Conservation (phyloP, 1,140 invertebrate genomes). For the Temnothorax nylanderi region DNA sequence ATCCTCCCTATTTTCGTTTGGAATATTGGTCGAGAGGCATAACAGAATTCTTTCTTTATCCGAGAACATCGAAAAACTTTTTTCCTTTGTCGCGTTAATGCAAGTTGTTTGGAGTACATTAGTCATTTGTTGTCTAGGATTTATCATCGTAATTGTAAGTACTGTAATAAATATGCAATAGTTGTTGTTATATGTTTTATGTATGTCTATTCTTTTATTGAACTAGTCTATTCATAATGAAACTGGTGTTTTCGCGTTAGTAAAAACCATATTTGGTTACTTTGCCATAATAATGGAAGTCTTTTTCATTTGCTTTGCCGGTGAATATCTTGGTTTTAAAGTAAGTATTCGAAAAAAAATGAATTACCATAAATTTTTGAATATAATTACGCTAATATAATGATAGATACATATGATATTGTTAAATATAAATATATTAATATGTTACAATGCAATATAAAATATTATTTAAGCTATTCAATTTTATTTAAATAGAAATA, state of each 20-base stretch:
- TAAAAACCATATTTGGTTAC: background rate
- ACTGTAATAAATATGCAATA: too few species aligned
- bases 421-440: background rate
- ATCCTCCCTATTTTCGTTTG: background rate
- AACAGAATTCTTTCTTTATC: slow-evolving; percentile 36
- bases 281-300: slow-evolving; percentile 10
- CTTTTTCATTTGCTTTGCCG: slow-evolving; percentile 54
- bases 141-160: slow-evolving; percentile 39
- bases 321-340: slow-evolving; percentile 47
- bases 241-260: background rate
- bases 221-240: slow-evolving; percentile 19
- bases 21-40: slow-evolving; percentile 22
- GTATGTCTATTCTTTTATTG: background rate
- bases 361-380: background rate
- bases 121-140: slow-evolving; percentile 35
- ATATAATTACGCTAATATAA: background rate
- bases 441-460: background rate
- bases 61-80: background rate
- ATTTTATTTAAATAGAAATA: background rate
- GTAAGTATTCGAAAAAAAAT: background rate
- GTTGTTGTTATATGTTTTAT: background rate
- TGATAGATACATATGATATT: background rate
- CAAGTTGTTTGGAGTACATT: slow-evolving; percentile 42
- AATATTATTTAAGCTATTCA: background rate
- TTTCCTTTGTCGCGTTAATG: slow-evolving; percentile 26